Conservation (phyloP, 2,888 invertebrate genomes). For the Luperina testacea region DNA sequence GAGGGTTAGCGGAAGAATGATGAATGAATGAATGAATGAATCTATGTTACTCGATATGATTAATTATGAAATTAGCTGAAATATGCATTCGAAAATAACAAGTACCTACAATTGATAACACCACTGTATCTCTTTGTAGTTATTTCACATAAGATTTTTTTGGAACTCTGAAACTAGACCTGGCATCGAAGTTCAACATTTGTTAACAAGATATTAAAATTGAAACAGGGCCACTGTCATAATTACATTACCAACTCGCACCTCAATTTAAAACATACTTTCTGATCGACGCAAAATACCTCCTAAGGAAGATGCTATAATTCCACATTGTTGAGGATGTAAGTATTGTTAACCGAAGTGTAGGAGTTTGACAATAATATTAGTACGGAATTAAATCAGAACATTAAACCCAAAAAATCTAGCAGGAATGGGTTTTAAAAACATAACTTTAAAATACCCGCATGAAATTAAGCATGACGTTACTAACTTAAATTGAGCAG, state of each 20-base stretch:
- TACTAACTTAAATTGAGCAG: neutral
- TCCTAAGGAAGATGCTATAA: neutral
- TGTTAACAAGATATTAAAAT: neutral
- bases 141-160: neutral
- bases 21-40: neutral
- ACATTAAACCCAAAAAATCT: too few relatives aligned
- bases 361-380: neutral
- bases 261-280: neutral
- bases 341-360: neutral
- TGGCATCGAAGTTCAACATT: too few relatives aligned
- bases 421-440: neutral
- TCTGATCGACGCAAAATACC: too few relatives aligned
- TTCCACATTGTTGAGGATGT: neutral
- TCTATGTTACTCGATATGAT: neutral
- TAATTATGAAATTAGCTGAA: neutral
- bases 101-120: neutral
- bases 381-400: too few relatives aligned
- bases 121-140: neutral
- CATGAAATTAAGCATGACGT: neutral
- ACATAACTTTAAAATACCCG: too few relatives aligned
- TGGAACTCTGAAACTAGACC: neutral
- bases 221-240: neutral
- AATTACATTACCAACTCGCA: neutral
- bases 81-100: neutral
- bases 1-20: constrained; percentile 15